phyloP scores from a whole-genome alignment of 2,113 vertebrate species.

The Eurystomus gularis region DNA sequence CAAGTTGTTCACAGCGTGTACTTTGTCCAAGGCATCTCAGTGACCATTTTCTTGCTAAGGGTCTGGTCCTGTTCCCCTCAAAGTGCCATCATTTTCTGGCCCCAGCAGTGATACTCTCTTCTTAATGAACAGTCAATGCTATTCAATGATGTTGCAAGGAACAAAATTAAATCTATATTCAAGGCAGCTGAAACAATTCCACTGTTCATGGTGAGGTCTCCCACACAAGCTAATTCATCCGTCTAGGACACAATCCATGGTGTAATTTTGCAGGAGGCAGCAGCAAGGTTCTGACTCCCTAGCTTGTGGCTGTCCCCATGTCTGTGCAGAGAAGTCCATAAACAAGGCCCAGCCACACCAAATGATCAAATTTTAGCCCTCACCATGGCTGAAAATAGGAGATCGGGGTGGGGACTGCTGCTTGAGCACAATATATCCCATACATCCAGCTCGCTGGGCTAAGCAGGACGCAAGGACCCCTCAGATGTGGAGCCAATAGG shows the following conservation, averaged over 20 bases:
- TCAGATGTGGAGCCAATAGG: conserved; percentile 46
- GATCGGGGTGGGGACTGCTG: not conserved
- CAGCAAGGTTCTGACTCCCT: not conserved
- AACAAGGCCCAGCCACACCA: not conserved
- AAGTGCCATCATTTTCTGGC: not conserved
- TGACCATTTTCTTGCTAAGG: not conserved
- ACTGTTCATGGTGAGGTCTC: not conserved
- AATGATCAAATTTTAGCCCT: not conserved
- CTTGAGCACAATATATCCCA: conserved; percentile 17
- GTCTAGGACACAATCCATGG: no score
- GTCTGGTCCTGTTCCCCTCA: not conserved
- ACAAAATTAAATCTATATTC: not conserved
- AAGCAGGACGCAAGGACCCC: not conserved
- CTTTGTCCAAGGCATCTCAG: not conserved
- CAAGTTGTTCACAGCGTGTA: not conserved
- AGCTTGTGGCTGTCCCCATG: not conserved
- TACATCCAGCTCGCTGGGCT: not conserved
- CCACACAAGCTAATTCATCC: fast-evolving
- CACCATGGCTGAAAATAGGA: not conserved
- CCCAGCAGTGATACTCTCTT: not conserved
- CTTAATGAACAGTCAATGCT: not conserved
- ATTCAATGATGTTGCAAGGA: fast-evolving
- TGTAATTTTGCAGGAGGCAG: not conserved
- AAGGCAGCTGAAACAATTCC: not conserved
- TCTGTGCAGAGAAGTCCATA: not conserved